Conservation (phyloP, 2,113 vertebrate species). For the Progne subis region DNA sequence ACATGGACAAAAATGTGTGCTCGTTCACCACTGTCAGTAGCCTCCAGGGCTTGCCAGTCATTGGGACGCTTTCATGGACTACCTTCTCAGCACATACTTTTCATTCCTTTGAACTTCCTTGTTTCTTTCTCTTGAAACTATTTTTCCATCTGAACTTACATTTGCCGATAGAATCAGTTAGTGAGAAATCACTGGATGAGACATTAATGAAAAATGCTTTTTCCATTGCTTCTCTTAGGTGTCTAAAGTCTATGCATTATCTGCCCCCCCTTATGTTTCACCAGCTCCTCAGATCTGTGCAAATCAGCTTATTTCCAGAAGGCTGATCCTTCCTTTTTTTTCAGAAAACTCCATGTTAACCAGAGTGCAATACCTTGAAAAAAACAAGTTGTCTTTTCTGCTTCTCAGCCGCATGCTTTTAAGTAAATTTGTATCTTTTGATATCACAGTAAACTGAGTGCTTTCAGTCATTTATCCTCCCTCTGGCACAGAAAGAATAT, state of each 20-base stretch:
- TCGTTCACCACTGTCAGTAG: not conserved
- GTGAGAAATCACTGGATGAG: not conserved
- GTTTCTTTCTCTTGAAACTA: not conserved
- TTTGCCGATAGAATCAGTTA: not conserved
- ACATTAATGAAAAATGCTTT: not conserved
- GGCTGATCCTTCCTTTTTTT: not conserved
- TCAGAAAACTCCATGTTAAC: not conserved
- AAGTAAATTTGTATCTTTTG: not conserved
- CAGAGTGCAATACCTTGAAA: not conserved
- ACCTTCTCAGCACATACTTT: not conserved
- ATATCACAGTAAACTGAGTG: not conserved
- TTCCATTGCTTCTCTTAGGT: not conserved
- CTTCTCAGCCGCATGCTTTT: not conserved
- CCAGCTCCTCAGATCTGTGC: not conserved
- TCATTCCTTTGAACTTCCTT: not conserved
- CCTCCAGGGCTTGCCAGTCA: not conserved
- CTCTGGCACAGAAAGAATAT: not conserved
- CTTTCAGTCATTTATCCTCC: not conserved
- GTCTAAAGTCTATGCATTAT: accelerated
- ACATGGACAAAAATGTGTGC: accelerated
- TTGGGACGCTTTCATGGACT: not conserved
- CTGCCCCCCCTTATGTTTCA: not conserved
- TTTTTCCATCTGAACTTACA: not conserved
- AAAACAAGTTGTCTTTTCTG: not conserved
- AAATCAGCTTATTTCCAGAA: not conserved